These are phyloP conservation scores for Arothron firmamentum DNA, from an alignment of 2,113 vertebrate genomes.

Conservation along the genomic window DNA sequence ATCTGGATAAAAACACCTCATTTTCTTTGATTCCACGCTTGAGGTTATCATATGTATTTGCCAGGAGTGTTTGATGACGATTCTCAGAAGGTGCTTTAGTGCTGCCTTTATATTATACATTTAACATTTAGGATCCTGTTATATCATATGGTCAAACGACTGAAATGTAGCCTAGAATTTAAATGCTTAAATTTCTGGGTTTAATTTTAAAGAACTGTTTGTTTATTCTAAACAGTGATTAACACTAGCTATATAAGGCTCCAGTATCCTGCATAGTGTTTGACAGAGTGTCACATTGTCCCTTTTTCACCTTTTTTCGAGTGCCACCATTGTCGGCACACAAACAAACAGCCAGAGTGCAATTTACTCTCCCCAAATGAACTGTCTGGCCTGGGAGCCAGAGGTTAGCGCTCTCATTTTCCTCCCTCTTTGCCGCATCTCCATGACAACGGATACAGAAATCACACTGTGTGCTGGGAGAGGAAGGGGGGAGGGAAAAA, in stretches of 20 bases:
- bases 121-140: too few relatives aligned
- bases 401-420: slow-evolving; percentile 91
- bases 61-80: slow-evolving; percentile 67
- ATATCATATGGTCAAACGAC: too few relatives aligned
- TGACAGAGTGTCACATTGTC: slow-evolving; percentile 83
- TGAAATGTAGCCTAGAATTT: too few relatives aligned
- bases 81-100: slow-evolving; percentile 30
- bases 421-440: slow-evolving; percentile 86
- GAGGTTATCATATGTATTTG: slow-evolving; percentile 80
- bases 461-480: slow-evolving; percentile 96
- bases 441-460: slow-evolving; percentile 99
- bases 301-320: slow-evolving; percentile 80
- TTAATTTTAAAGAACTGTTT: slow-evolving; percentile 13
- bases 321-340: slow-evolving; percentile 86
- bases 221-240: slow-evolving; percentile 4
- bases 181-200: not conserved
- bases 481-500: slow-evolving; percentile 73
- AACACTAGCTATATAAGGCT: not conserved
- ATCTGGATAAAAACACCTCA: slow-evolving; percentile 71
- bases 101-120: not conserved
- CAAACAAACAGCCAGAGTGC: slow-evolving; percentile 86
- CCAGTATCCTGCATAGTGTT: slow-evolving; percentile 5
- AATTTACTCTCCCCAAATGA: slow-evolving; percentile 77
- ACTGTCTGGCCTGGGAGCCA: slow-evolving; percentile 84
- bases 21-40: slow-evolving; percentile 69